These are phyloP conservation scores for Ellobium chinense DNA, from an alignment of 2,888 invertebrate species.

Conservation along the genomic window DNA sequence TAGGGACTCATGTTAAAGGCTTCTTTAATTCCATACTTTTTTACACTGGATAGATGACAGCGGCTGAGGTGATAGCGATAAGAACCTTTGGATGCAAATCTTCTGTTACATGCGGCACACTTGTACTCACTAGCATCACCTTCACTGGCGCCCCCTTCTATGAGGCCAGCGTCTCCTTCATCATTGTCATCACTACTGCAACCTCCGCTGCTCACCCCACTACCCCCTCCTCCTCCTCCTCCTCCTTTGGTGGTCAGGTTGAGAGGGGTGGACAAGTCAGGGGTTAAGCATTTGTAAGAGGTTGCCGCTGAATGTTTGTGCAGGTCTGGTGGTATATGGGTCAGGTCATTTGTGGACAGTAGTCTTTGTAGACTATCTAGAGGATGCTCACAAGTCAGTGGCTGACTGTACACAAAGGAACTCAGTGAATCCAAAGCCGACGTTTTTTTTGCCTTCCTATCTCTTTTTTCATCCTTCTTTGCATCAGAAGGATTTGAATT, in stretches of 20 bases:
- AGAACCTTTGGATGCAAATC: constrained; percentile 97
- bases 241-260: constrained; percentile 63
- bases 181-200: constrained; percentile 48
- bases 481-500: neutral
- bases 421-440: constrained; percentile 76
- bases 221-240: constrained; percentile 15
- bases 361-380: constrained; percentile 96
- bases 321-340: constrained; percentile 5
- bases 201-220: constrained; percentile 41
- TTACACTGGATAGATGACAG: constrained; percentile 73
- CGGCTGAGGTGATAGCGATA: constrained; percentile 93
- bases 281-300: constrained; percentile 35
- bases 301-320: constrained; percentile 22
- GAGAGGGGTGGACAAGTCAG: constrained; percentile 58
- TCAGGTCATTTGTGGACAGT: constrained; percentile 89
- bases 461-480: neutral
- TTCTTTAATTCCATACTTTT: constrained; percentile 74
- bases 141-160: constrained; percentile 61
- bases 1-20: constrained; percentile 76
- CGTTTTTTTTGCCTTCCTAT: neutral
- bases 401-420: constrained; percentile 76
- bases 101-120: constrained; percentile 79
- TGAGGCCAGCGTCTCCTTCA: constrained; percentile 56
- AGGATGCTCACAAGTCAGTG: constrained; percentile 85
- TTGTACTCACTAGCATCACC: constrained; percentile 66